These are phyloP conservation scores for Psittacula cyanocephala DNA, from an alignment of 2,113 vertebrate genomes.

Conservation along the genomic window DNA sequence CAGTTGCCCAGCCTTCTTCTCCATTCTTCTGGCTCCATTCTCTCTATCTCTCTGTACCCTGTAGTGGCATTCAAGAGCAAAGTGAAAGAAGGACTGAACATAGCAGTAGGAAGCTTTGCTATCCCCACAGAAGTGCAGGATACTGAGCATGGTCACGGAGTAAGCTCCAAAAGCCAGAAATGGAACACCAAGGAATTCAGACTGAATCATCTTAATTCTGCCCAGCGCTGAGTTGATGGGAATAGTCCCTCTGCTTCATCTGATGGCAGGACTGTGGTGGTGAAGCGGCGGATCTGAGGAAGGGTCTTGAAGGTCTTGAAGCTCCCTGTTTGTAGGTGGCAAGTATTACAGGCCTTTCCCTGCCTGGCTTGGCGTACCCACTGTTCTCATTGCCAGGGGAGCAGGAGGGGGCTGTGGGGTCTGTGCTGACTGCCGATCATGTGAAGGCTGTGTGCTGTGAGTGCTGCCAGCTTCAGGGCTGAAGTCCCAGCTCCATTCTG, in stretches of 20 bases:
- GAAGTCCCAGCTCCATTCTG: not conserved
- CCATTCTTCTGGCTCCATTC: not conserved
- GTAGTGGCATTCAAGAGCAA: not conserved
- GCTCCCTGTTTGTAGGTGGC: not conserved
- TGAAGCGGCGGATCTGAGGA: not conserved
- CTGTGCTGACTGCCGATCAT: not conserved
- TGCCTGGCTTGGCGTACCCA: not conserved
- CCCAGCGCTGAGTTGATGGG: not conserved
- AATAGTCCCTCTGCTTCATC: not conserved
- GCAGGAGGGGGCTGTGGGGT: not conserved
- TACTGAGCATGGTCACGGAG: not conserved
- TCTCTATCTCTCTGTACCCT: not conserved
- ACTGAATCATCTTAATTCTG: not conserved
- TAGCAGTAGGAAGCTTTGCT: not conserved
- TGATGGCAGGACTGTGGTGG: rapidly evolving
- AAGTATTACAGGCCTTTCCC: not conserved
- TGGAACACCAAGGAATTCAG: not conserved
- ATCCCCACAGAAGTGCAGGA: not conserved
- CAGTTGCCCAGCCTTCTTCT: not conserved
- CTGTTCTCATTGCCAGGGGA: not conserved
- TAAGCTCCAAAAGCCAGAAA: not conserved
- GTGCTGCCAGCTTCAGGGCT: not conserved
- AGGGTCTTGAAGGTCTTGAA: not conserved
- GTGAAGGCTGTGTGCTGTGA: not conserved
- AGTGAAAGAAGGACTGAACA: not conserved